A percentile compares a stretch with the other conserved stretches of the same genome.
These are phyloP conservation scores for Diachrysia chrysitis DNA, from an alignment of 2,888 invertebrate species.

Conservation along the genomic window DNA sequence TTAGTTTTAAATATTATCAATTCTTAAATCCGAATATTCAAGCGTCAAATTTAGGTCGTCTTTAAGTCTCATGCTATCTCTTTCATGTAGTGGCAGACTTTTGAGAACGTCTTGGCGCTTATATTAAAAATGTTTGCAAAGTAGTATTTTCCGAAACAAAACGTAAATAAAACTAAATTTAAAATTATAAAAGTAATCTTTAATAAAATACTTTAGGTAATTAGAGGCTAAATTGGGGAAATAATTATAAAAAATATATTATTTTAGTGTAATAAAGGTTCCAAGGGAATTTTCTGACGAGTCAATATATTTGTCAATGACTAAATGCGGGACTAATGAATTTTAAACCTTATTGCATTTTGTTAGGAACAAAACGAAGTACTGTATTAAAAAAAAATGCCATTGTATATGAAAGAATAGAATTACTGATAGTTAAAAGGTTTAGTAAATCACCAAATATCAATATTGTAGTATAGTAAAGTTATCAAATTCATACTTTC, in stretches of 20 bases:
- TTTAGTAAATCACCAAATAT: constrained; percentile 15
- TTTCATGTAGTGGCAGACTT: too few species aligned
- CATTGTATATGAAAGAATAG: neutral
- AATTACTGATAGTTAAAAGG: neutral
- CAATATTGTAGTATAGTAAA: constrained; percentile 1
- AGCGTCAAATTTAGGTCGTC: neutral
- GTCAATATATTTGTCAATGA: neutral
- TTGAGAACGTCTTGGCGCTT: too few species aligned
- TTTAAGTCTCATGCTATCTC: neutral
- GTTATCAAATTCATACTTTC: neutral
- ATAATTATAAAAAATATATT: constrained; percentile 30
- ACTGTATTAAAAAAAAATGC: neutral
- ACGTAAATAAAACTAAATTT: neutral
- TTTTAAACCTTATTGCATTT: neutral
- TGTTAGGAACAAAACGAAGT: neutral
- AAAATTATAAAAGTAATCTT: constrained; percentile 19
- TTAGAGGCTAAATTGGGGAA: constrained; percentile 60
- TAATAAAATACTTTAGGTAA: constrained; percentile 48
- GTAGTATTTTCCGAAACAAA: constrained; percentile 15
- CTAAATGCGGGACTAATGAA: neutral
- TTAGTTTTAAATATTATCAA: neutral
- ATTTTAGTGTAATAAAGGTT: constrained; percentile 37
- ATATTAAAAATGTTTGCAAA: neutral
- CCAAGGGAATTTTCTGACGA: constrained; percentile 34
- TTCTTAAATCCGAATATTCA: neutral